Evolutionary conservation across 2,888 invertebrate genomes (phyloP), one percentile per base, ranked within the genome.

Genomic region (Dasypolia templi): DNA sequence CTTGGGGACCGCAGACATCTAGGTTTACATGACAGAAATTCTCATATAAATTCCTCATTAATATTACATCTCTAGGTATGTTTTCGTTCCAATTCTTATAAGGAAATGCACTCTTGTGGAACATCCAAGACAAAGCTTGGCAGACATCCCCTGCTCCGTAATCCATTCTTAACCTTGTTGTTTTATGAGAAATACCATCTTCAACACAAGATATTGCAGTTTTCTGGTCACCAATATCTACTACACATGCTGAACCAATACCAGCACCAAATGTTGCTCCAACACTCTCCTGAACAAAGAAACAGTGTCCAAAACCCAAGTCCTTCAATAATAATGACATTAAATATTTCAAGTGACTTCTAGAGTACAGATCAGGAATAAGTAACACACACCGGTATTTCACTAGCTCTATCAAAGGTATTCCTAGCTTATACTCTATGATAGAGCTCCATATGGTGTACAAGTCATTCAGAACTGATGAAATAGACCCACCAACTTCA

Each of bases 201-300:
- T 99, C 99, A 1, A 99, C 99, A 95, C 99, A 99, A 3, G 99
- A 99, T 32, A 99, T 98, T 0, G 99, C 98, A 0, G 99, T 99
- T 95, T 99, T 99, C 92, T 99, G 99, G 91, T 99, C 99, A 0
- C 99, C 99, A 68, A 99, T 98, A 92, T 99, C 99, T 0, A 99
- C 98, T 0, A 99, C 99, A 94, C 99, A 99, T 0, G 99, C 99
- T 89, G 98, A 98, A 2, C 96, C 96, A 14, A 96, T 95, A 0
- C 96, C 96, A 53, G 96, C 96, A 0, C 96, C 96, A 84, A 96
- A 96, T 11, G 96, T 96, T 0, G 96, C 96, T 17, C 96, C 96
- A 0, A 96, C 95, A 93, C 95, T 94, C 90, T 98, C 98, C 96
- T 98, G 98, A n/a, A 98, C 96, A 7, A 98, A 94, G 91, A 98